Base-by-base conservation (phyloP, 2,888 invertebrate species). In the Dione vanillae region DNA sequence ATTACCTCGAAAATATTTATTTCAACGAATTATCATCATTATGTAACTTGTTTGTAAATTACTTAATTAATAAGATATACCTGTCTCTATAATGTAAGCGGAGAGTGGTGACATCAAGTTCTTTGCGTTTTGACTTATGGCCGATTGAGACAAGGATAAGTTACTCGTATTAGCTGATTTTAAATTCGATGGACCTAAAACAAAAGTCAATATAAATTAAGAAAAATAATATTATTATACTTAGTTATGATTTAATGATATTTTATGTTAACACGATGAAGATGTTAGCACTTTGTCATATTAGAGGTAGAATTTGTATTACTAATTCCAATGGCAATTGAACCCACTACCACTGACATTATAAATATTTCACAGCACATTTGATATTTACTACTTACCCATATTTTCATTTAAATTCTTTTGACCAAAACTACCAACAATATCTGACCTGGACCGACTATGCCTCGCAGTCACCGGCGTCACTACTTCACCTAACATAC, bases 61-160 rank as follows among this genome's bases (percentile, higher is more conserved):
- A 12, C 19, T 7, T 12, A 3, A 20, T 9, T 40, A 1, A 27
- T 14, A 47, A 47, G 0, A 35, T 6, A 72, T 79, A 95, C 95
- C 95, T 75, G 95, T 95, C 90, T 95, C 95, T 78, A 95, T 95
- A 70, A 96, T 95, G 83, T 94, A 95, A 14, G 95, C 95, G 0
- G 89, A 82, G 56, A 95, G 80, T 0, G 91, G 90, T 3, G 92
- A 91, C 80, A 90, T 79, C 27, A 90, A 78, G 67, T 91, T 91
- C 78, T 89, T 91, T 5, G 89, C 88, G 61, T 82, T 88, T 41
- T 84, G 82, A 78, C 91, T 92, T 41, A 92, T 92, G 77, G 91
- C 87, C 0, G 92, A 85, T 75, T 92, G 91, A 2, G 93, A 93
- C 27, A 91, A 68, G 10, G 93, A 92, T 51, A 92, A 74, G 61